Percentiles rank a stretch among this genome's conserved stretches.
phyloP scores from a whole-genome alignment of 2,113 vertebrate genomes.

The Raja brachyura region DNA sequence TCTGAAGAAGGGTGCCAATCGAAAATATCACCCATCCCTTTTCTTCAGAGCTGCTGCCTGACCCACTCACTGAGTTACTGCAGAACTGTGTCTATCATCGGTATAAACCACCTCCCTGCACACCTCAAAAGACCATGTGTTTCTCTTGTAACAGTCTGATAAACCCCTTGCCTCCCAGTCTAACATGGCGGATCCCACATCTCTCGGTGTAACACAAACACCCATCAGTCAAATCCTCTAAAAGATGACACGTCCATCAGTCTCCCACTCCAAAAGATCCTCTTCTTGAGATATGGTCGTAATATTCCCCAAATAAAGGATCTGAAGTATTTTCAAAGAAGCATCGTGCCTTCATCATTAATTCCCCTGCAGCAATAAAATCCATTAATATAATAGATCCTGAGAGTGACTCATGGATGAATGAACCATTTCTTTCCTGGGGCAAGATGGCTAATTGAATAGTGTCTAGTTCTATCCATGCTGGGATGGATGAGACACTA shows the following conservation, averaged over 20 bases:
- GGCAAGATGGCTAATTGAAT: background rate
- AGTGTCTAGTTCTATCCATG: background rate
- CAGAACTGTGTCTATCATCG: no score
- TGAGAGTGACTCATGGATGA: background rate
- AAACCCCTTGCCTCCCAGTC: background rate
- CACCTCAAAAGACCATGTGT: no score
- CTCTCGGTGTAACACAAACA: background rate
- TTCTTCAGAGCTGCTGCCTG: no score
- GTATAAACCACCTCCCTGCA: no score
- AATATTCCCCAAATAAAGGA: background rate
- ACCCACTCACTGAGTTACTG: no score
- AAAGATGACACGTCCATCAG: background rate
- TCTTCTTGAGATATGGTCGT: background rate
- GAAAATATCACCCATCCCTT: no score
- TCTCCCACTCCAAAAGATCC: background rate
- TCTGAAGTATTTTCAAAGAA: background rate
- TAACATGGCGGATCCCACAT: background rate
- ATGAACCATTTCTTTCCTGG: background rate
- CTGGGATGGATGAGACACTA: background rate
- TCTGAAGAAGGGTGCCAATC: no score
- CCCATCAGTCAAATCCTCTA: background rate
- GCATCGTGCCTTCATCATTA: background rate
- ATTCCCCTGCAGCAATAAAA: background rate
- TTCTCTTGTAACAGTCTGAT: background rate
- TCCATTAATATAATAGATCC: slow-evolving; percentile 2